phyloP scores from a whole-genome alignment of 2,888 invertebrate species.

The Argyra leucocephala region DNA sequence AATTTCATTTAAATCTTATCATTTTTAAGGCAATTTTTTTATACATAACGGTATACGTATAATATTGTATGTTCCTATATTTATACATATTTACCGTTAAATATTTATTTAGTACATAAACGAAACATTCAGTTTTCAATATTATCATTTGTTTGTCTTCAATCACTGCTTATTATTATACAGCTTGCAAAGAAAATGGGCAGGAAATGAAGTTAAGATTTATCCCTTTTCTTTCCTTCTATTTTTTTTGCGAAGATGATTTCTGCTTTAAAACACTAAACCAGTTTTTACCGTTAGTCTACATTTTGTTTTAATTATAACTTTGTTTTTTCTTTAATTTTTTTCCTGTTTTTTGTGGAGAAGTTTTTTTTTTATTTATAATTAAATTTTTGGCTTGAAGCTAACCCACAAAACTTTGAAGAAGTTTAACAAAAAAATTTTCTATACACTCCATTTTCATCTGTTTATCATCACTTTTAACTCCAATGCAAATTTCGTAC shows the following conservation, averaged over 20 bases:
- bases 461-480: too few relatives aligned
- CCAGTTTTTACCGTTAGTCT: too few relatives aligned
- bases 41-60: neutral
- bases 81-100: neutral
- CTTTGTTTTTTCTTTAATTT: too few relatives aligned
- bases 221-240: too few relatives aligned
- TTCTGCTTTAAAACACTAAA: too few relatives aligned
- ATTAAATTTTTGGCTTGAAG: slow-evolving; percentile 11
- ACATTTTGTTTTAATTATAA: too few relatives aligned
- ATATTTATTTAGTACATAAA: neutral
- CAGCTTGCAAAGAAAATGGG: slow-evolving; percentile 23
- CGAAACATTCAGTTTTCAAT: neutral
- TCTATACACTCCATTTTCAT: neutral
- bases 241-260: too few relatives aligned
- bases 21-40: slow-evolving; percentile 14
- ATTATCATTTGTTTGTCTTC: neutral
- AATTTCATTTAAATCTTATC: slow-evolving; percentile 31
- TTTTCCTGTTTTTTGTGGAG: slow-evolving; percentile 10
- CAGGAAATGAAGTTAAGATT: too few relatives aligned
- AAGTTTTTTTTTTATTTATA: slow-evolving; percentile 5
- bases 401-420: slow-evolving; percentile 15
- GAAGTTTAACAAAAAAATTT: neutral
- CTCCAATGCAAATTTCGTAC: too few relatives aligned
- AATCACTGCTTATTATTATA: slow-evolving; percentile 18
- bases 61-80: slow-evolving; percentile 9